A percentile compares a stretch with the other conserved stretches of the same genome.
Evolutionary conservation across 2,888 invertebrate species (phyloP).

Genomic region (Ectemnius cavifrons): DNA sequence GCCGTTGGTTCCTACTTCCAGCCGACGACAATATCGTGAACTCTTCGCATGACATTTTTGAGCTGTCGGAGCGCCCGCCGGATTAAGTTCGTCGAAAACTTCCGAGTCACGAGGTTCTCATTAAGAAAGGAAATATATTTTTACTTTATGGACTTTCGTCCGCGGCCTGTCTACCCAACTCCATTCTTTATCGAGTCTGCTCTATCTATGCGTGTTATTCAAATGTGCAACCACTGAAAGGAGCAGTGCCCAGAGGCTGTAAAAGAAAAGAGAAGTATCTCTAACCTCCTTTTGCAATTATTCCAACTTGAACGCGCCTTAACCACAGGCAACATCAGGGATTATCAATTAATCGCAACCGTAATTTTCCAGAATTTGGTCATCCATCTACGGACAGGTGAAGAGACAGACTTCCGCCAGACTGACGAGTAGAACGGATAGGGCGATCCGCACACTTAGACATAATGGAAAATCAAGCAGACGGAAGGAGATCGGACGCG

Average conservation of each 20-base stretch:
- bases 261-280: no score
- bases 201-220: neutral
- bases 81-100: neutral
- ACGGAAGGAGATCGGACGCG: neutral
- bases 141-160: neutral
- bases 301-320: no score
- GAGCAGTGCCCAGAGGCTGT: no score
- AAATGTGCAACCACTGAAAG: neutral
- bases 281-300: no score
- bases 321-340: no score
- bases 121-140: slow-evolving; percentile 1
- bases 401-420: neutral
- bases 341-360: no score
- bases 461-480: slow-evolving; percentile 3
- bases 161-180: neutral
- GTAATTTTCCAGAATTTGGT: no score
- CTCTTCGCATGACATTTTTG: neutral
- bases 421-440: neutral
- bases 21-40: neutral
- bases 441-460: neutral
- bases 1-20: neutral
- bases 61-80: neutral
- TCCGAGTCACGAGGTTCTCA: neutral
- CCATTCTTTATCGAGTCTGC: neutral
- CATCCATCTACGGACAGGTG: neutral